These are phyloP conservation scores for Dorcus parallelipipedus DNA, from an alignment of 2,888 invertebrate species.

Conservation along the genomic window DNA sequence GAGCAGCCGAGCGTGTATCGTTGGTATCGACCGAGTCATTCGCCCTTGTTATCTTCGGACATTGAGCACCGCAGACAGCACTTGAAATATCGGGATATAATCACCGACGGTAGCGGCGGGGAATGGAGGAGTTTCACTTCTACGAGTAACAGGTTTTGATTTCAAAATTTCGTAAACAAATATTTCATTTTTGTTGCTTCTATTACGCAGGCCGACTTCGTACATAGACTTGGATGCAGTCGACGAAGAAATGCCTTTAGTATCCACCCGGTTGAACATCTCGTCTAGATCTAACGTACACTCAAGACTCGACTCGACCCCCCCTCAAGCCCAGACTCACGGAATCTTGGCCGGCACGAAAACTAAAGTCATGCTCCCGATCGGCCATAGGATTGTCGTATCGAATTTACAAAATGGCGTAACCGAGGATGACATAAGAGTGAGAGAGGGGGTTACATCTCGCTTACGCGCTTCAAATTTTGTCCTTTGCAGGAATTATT, in stretches of 20 bases:
- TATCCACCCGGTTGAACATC: conserved; percentile 9
- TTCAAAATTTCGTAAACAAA: not conserved
- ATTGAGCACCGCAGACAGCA: conserved; percentile 1
- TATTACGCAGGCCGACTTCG: conserved; percentile 14
- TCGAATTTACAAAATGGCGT: conserved; percentile 86
- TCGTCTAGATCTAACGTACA: conserved; percentile 37
- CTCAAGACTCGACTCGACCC: conserved; percentile 50
- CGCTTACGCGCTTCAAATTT: not conserved
- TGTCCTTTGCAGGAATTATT: conserved; percentile 72
- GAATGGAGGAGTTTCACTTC: conserved; percentile 21
- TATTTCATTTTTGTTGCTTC: too few species aligned
- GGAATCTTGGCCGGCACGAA: conserved; percentile 46
- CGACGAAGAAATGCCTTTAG: conserved; percentile 40
- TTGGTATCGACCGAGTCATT: conserved; percentile 16
- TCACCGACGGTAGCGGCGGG: conserved; percentile 9
- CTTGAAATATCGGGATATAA: not conserved
- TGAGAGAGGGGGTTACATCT: conserved; percentile 42
- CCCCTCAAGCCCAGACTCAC: conserved; percentile 33
- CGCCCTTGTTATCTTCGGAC: conserved; percentile 7
- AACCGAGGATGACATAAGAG: conserved; percentile 87
- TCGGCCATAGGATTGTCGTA: conserved; percentile 82
- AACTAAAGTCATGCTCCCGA: conserved; percentile 49
- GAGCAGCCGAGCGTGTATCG: conserved; percentile 21
- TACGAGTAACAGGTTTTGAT: conserved; percentile 4
- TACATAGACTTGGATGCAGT: conserved; percentile 44